These are phyloP conservation scores for Phengaris arion DNA, from an alignment of 2,888 invertebrate species.

Conservation along the genomic window DNA sequence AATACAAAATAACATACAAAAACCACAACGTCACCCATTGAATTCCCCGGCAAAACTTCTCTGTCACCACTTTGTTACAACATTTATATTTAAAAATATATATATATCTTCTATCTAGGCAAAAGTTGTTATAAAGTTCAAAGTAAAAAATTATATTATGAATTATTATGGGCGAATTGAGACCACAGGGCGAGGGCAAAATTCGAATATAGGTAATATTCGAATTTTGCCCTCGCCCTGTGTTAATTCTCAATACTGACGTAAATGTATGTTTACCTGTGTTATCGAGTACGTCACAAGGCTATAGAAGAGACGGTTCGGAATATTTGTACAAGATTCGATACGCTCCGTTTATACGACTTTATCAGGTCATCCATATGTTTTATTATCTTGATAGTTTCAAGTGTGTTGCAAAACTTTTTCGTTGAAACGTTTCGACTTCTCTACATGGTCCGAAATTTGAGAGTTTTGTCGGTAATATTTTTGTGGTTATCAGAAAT, in stretches of 20 bases:
- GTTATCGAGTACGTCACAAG: constrained; percentile 17
- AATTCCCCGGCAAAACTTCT: no score
- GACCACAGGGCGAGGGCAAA: no score
- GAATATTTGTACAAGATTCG: constrained; percentile 21
- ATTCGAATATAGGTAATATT: background rate
- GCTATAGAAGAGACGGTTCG: background rate
- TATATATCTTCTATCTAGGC: no score
- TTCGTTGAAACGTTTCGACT: background rate
- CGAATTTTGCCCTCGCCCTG: no score
- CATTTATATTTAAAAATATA: no score
- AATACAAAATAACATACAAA: no score
- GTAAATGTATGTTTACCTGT: constrained; percentile 19
- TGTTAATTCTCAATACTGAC: background rate
- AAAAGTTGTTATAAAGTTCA: no score
- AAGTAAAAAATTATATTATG: no score
- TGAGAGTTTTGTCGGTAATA: background rate
- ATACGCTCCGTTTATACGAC: background rate
- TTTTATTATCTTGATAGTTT: background rate
- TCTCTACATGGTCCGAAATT: no score
- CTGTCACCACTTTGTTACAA: no score
- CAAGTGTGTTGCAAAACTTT: constrained; percentile 9
- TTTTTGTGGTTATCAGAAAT: background rate
- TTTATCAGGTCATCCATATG: background rate
- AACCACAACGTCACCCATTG: no score
- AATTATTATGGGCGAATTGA: no score